Conservation (phyloP, 2,888 invertebrate genomes). For the Epirrita christyi region DNA sequence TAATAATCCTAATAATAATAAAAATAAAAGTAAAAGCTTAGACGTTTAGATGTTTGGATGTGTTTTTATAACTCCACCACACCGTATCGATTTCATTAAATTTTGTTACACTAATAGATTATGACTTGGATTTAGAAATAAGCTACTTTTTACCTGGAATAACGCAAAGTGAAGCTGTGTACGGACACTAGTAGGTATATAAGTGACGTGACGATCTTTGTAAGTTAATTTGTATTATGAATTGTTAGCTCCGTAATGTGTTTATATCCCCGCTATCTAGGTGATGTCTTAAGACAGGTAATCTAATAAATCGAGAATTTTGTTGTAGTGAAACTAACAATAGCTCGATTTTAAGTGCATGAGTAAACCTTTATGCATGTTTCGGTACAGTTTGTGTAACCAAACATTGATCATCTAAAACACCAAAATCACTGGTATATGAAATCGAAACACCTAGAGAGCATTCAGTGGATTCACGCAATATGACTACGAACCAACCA, state of each 20-base stretch:
- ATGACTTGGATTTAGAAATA: too few relatives aligned
- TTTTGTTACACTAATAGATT: too few relatives aligned
- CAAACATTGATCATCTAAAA: constrained; percentile 48
- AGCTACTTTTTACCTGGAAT: too few relatives aligned
- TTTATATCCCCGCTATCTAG: constrained; percentile 56
- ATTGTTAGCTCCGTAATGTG: constrained; percentile 42
- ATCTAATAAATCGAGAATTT: constrained; percentile 46
- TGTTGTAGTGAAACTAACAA: constrained; percentile 50
- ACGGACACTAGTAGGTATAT: neutral
- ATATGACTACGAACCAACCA: constrained; percentile 44
- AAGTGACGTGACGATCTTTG: constrained; percentile 48
- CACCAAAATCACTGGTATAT: constrained; percentile 50
- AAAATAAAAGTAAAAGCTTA: too few relatives aligned
- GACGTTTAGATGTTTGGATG: too few relatives aligned
- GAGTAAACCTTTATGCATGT: constrained; percentile 61
- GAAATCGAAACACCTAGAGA: constrained; percentile 48
- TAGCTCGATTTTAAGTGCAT: constrained; percentile 59
- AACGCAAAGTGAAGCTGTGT: too few relatives aligned
- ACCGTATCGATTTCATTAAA: too few relatives aligned
- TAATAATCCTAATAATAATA: too few relatives aligned
- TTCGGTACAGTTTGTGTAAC: constrained; percentile 47
- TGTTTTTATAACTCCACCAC: too few relatives aligned
- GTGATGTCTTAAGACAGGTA: constrained; percentile 62
- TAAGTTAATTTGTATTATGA: constrained; percentile 23
- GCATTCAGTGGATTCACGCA: constrained; percentile 50